Percentiles rank a stretch among this genome's conserved stretches.
Evolutionary conservation across 1,140 invertebrate genomes (phyloP).

Genomic region (Anagrus nilaparvatae): DNA sequence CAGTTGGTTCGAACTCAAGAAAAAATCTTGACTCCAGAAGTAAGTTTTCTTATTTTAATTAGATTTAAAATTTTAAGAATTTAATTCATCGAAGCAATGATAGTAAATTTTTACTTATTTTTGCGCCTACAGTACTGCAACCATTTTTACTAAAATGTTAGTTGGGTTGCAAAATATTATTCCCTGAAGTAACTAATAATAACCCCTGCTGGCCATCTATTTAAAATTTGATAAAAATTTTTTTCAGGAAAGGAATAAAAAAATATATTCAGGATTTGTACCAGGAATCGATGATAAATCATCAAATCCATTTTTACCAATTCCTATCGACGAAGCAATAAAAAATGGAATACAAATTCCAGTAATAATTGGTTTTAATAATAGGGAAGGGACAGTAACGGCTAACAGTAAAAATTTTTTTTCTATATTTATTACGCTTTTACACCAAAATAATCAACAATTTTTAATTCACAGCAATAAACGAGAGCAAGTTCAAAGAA

Average conservation of each 20-base stretch:
- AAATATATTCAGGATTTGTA: slow-evolving; percentile 19
- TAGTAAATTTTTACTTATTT: too few relatives aligned
- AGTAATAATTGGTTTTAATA: slow-evolving; percentile 48
- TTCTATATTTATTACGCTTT: too few relatives aligned
- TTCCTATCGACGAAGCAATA: slow-evolving; percentile 24
- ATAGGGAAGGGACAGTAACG: slow-evolving; percentile 45
- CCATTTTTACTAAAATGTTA: too few relatives aligned
- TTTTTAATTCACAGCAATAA: slow-evolving; percentile 6
- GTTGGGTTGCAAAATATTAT: too few relatives aligned
- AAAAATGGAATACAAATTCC: slow-evolving; percentile 46
- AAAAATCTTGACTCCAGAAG: slow-evolving; percentile 2
- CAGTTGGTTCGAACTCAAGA: slow-evolving; percentile 9
- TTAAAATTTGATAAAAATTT: too few relatives aligned
- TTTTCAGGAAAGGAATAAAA: slow-evolving; percentile 20
- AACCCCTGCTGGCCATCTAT: too few relatives aligned
- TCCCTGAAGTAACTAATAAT: too few relatives aligned
- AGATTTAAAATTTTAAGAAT: too few relatives aligned
- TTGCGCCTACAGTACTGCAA: too few relatives aligned
- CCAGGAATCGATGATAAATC: slow-evolving; percentile 28
- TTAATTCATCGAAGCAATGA: too few relatives aligned
- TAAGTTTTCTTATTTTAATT: too few relatives aligned
- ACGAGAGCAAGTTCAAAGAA: slow-evolving; percentile 6
- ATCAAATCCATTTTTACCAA: slow-evolving; percentile 35
- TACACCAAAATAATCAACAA: too few relatives aligned
- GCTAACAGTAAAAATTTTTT: slow-evolving; percentile 23